Base-by-base conservation (phyloP, 2,888 invertebrate species). In the Conus canariensis region DNA sequence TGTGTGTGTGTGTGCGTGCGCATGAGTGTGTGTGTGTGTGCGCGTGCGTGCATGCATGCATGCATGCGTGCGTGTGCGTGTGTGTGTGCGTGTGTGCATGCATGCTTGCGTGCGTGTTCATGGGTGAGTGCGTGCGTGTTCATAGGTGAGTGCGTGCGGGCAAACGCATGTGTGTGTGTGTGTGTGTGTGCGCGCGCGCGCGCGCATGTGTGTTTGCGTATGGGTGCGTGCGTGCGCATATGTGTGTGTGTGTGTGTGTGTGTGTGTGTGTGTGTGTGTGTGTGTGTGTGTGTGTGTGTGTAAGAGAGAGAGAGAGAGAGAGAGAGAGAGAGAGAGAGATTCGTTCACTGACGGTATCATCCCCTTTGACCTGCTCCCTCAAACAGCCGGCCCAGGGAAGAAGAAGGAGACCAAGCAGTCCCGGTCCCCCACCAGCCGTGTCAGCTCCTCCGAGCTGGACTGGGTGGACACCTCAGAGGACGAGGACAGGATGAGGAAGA, bases 381-480 rank as follows among this genome's bases (percentile, higher is more conserved):
- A 4, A 64, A 64, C 64, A 64, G 64, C 10, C 16, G 25, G 82
- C 60, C 10, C 70, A 1, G 87, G 86, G 58, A 91, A 85, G 70
- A 90, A 88, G 88, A 90, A 59, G 70, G 91, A 92, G 60, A 85
- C 60, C 67, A 87, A 85, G n/a, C 70, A 83, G 30, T 85, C 90
- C 22, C 88, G 92, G 10, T 92, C 92, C 30, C 91, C 91, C 12
- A 91, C 59, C 85, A 85, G n/a, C 22, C 90, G 91, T n/a, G 87
- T 74, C 30, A 88, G 90, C 22, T 88, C 91, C 19, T 77, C 74
- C 25, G 90, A 90, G 12, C n/a, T 82, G n/a, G 91, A 91, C 67
- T 74, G 83, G 25, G 85, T 88, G 30, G 92, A 92, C 60, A 92
- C 92, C 16, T 92, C 92, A 2, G 92, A 92, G 64, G 92, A 92